phyloP scores from a whole-genome alignment of 2,888 invertebrate species.

The Agriopis marginaria region DNA sequence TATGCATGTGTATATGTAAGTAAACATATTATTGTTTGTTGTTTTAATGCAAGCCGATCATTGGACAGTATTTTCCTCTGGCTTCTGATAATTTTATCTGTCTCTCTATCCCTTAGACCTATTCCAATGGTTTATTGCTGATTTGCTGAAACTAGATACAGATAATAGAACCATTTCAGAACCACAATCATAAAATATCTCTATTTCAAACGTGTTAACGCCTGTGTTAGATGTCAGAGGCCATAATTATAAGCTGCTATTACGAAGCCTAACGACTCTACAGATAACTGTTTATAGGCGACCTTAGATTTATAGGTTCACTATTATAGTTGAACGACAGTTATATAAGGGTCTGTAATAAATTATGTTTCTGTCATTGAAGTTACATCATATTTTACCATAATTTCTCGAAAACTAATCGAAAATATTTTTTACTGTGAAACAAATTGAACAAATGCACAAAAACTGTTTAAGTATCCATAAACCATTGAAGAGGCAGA shows the following conservation, averaged over 20 bases:
- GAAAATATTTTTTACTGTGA: no score
- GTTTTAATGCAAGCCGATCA: no score
- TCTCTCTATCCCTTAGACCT: neutral
- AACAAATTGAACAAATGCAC: no score
- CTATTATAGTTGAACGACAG: neutral
- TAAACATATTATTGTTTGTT: no score
- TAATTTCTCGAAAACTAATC: neutral
- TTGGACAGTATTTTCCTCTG: no score
- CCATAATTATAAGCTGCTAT: neutral
- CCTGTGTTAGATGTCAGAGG: conserved; percentile 13
- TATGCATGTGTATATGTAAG: no score
- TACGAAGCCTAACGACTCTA: conserved; percentile 10
- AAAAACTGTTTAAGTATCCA: no score
- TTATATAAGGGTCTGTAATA: conserved; percentile 8
- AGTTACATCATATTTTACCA: neutral
- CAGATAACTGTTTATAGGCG: conserved; percentile 15
- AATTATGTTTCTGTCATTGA: neutral
- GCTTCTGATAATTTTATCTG: neutral
- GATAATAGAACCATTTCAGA: neutral
- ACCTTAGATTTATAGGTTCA: conserved; percentile 8
- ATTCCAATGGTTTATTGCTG: neutral
- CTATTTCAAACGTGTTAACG: conserved; percentile 6
- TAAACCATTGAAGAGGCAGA: no score
- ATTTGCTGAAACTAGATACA: neutral
- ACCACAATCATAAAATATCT: conserved; percentile 8